Conservation (phyloP, 2,113 vertebrate genomes). For the Alethe castanea region DNA sequence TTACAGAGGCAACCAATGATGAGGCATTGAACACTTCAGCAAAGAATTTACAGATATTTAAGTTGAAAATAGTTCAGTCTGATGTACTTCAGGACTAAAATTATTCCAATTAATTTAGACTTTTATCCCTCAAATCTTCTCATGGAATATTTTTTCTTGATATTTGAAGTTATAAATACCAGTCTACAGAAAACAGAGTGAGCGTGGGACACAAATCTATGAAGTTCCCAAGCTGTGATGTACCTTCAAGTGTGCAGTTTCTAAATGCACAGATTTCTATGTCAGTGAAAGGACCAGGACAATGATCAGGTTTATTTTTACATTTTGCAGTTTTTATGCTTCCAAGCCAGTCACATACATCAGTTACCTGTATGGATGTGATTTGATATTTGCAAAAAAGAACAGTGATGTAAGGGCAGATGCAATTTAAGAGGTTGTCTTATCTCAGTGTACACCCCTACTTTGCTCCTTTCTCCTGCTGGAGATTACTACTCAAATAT, state of each 20-base stretch:
- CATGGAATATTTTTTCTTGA: not conserved
- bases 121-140: conserved; percentile 10
- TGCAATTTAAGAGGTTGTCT: not conserved
- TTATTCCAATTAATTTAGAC: not conserved
- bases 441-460: not conserved
- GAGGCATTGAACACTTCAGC: not conserved
- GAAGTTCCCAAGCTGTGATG: not conserved
- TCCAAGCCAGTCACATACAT: not conserved
- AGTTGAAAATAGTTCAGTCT: not conserved
- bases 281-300: not conserved
- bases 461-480: not conserved
- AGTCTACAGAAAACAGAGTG: not conserved
- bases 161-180: not conserved
- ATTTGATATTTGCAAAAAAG: not conserved
- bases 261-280: not conserved
- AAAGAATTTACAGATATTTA: not conserved
- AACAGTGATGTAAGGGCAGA: not conserved
- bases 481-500: not conserved
- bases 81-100: not conserved
- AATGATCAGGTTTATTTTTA: not conserved
- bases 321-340: not conserved
- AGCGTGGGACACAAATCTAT: not conserved
- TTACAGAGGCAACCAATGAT: not conserved
- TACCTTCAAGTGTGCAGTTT: not conserved
- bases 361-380: not conserved